Percentiles rank a stretch among this genome's conserved stretches.
Conservation (phyloP, 1,140 invertebrate species). For the Drosophila aff. region DNA sequence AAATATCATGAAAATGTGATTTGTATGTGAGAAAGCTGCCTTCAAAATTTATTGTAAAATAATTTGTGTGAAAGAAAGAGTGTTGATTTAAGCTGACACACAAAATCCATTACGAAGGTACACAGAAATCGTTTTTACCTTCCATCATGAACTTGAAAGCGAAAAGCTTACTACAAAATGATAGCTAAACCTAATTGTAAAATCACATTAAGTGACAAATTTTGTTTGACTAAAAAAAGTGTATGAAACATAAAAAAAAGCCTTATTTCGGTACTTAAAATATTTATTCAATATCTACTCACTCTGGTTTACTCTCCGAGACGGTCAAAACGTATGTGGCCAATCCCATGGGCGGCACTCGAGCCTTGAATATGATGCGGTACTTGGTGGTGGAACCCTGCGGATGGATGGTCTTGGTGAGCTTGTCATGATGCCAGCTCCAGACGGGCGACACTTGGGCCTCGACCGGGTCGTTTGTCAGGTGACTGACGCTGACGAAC, state of each 20-base stretch:
- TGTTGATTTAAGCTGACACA: not conserved
- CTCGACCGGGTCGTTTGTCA: slow-evolving; percentile 69
- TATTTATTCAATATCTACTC: slow-evolving; percentile 13
- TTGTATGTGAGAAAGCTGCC: too few relatives aligned
- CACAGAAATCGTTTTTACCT: not conserved
- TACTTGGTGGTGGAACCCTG: slow-evolving; percentile 83
- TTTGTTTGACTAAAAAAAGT: not conserved
- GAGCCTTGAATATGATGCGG: slow-evolving; percentile 74
- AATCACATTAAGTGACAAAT: too few relatives aligned
- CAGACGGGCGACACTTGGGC: slow-evolving; percentile 79
- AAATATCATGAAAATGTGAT: not conserved
- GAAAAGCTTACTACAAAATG: not conserved
- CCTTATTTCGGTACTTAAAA: not conserved
- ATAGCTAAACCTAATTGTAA: not conserved
- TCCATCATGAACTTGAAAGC: not conserved
- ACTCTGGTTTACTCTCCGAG: slow-evolving; percentile 57
- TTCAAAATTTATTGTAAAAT: not conserved
- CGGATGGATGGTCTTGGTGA: slow-evolving; percentile 68
- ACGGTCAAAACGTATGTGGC: slow-evolving; percentile 73
- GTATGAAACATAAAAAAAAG: too few relatives aligned
- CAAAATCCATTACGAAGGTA: not conserved
- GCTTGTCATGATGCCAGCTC: slow-evolving; percentile 77
- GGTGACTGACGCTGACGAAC: slow-evolving; percentile 85
- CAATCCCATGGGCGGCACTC: slow-evolving; percentile 79
- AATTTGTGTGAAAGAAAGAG: too few relatives aligned